These are phyloP conservation scores for Enteromius unitaeniatus DNA, from an alignment of 2,797 vertebrate species.

Conservation along the genomic window DNA sequence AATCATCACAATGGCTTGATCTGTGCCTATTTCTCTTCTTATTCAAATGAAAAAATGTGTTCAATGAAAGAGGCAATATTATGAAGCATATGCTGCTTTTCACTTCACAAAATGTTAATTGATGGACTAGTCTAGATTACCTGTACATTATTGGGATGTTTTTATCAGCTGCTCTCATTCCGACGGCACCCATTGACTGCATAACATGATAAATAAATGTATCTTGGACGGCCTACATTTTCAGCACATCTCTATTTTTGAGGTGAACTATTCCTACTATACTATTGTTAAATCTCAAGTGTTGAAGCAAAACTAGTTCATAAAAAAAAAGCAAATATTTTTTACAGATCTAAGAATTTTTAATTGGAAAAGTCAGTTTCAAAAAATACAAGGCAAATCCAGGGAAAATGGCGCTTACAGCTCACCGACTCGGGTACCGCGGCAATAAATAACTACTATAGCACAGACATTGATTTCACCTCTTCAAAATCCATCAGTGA, in stretches of 20 bases:
- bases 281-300: neutral
- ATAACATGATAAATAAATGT: neutral
- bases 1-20: neutral
- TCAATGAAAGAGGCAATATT: neutral
- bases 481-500: conserved; percentile 27
- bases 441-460: conserved; percentile 51
- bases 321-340: neutral
- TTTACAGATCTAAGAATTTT: conserved; percentile 68
- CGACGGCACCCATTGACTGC: neutral
- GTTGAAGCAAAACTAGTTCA: neutral
- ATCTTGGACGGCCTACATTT: neutral
- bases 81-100: neutral
- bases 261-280: neutral
- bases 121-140: neutral
- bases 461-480: conserved; percentile 31
- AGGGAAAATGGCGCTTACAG: conserved; percentile 70
- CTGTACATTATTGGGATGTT: neutral
- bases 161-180: neutral
- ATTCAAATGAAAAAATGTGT: neutral
- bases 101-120: neutral
- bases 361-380: conserved; percentile 75
- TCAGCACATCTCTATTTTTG: neutral
- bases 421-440: conserved; percentile 62
- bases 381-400: conserved; percentile 71
- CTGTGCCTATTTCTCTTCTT: neutral